These are phyloP conservation scores for Ypsolopha sequella DNA, from an alignment of 2,888 invertebrate genomes.

Conservation along the genomic window DNA sequence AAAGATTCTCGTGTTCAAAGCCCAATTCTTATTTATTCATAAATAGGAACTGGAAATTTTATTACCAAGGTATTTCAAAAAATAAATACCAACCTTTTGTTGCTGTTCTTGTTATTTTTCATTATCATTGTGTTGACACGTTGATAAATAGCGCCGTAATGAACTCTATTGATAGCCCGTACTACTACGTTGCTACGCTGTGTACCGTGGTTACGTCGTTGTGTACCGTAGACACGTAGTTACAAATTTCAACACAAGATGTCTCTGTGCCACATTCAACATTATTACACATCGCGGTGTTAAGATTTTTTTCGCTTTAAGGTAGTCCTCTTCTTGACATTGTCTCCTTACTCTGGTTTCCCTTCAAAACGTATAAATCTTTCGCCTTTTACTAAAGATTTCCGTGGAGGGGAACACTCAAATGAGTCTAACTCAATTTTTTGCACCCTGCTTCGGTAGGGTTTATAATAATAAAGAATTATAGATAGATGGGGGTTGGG, in stretches of 20 bases:
- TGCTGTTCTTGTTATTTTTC: neutral
- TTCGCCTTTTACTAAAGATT: conserved; percentile 86
- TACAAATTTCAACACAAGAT: neutral
- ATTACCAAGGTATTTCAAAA: too few relatives aligned
- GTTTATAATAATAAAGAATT: neutral
- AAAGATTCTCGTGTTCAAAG: too few relatives aligned
- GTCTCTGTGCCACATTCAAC: neutral
- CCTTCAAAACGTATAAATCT: conserved; percentile 79
- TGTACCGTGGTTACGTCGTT: neutral
- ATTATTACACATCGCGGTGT: neutral
- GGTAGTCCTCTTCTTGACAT: neutral
- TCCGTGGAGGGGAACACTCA: conserved; percentile 71
- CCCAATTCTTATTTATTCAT: too few relatives aligned
- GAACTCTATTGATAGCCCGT: neutral
- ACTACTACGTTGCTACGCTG: neutral
- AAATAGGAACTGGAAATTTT: too few relatives aligned
- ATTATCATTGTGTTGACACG: too few relatives aligned
- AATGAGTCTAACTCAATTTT: conserved; percentile 5
- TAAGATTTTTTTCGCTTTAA: neutral
- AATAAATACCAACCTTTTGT: neutral
- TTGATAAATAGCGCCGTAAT: neutral
- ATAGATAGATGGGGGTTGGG: too few relatives aligned
- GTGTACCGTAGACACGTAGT: neutral
- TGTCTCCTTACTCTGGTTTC: conserved; percentile 66
- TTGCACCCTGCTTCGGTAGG: neutral